Percentiles rank a stretch among this genome's conserved stretches.
These are phyloP conservation scores for Felis chaus DNA, from an alignment of 2,113 vertebrate genomes.

Conservation along the genomic window DNA sequence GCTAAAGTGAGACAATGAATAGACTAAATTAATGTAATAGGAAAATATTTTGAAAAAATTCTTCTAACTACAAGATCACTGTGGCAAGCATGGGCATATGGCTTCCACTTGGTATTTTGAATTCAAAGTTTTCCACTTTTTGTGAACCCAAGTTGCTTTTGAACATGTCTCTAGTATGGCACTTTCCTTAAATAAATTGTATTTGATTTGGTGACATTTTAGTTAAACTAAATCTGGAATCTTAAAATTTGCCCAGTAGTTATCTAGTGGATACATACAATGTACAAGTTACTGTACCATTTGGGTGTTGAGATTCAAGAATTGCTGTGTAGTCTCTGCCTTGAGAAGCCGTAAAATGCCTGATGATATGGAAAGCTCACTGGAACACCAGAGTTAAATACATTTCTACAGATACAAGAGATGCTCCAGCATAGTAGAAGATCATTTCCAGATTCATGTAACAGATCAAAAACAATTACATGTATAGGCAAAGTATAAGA, in stretches of 20 bases:
- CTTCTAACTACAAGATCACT: background rate
- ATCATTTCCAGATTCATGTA: conserved; percentile 37
- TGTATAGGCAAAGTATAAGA: conserved; percentile 30
- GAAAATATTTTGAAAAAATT: conserved; percentile 46
- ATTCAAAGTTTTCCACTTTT: background rate
- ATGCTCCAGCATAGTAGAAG: background rate
- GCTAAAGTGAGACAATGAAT: conserved; percentile 10
- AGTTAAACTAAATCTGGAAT: conserved; percentile 30
- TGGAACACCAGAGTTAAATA: conserved; percentile 37
- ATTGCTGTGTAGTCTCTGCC: background rate
- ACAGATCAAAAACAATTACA: background rate
- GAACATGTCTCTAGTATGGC: background rate
- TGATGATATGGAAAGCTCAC: background rate
- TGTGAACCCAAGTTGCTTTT: background rate
- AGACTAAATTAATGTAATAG: conserved; percentile 16
- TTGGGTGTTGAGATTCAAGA: conserved; percentile 13
- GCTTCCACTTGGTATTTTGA: background rate
- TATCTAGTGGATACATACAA: background rate
- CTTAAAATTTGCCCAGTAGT: background rate
- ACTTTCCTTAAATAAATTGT: conserved; percentile 30
- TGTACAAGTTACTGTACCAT: background rate
- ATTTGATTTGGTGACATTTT: conserved; percentile 55
- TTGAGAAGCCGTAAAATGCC: conserved; percentile 41
- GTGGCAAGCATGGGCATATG: background rate
- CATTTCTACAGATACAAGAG: conserved; percentile 38